These are phyloP conservation scores for Nycticebus coucang DNA, from an alignment of 2,113 vertebrate genomes.

Conservation along the genomic window DNA sequence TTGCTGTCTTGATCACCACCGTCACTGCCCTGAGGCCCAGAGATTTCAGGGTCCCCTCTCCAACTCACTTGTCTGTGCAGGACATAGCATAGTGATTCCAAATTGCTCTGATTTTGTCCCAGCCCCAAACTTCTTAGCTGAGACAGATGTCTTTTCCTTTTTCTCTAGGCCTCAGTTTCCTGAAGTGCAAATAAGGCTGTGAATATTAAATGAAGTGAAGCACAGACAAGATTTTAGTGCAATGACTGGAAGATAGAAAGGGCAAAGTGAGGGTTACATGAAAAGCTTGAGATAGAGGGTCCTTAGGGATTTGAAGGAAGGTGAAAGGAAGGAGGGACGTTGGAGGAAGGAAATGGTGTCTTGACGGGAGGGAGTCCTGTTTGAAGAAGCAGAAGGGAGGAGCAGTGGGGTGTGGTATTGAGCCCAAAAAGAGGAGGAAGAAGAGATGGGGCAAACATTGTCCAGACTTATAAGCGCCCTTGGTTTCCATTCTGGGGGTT, in stretches of 20 bases:
- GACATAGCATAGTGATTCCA: neutral
- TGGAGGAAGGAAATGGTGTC: too few relatives aligned
- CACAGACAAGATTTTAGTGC: neutral
- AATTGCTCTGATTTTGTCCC: neutral
- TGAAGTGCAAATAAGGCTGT: neutral
- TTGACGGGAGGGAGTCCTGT: too few relatives aligned
- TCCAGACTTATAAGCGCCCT: neutral
- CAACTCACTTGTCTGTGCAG: neutral
- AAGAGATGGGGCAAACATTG: neutral
- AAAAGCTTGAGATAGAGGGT: neutral
- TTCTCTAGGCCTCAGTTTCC: neutral
- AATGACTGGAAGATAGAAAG: neutral
- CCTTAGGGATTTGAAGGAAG: neutral
- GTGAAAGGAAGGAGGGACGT: too few relatives aligned
- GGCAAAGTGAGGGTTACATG: neutral
- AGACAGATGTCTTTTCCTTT: neutral
- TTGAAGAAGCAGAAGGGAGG: neutral
- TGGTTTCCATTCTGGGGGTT: neutral
- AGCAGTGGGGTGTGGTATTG: neutral
- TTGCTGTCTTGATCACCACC: rapidly evolving
- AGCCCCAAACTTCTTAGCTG: neutral
- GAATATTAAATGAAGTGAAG: neutral
- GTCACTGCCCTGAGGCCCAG: neutral
- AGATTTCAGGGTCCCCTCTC: neutral
- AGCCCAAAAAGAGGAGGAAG: too few relatives aligned